Conservation (phyloP, 2,888 invertebrate genomes). For the Noctua janthina region DNA sequence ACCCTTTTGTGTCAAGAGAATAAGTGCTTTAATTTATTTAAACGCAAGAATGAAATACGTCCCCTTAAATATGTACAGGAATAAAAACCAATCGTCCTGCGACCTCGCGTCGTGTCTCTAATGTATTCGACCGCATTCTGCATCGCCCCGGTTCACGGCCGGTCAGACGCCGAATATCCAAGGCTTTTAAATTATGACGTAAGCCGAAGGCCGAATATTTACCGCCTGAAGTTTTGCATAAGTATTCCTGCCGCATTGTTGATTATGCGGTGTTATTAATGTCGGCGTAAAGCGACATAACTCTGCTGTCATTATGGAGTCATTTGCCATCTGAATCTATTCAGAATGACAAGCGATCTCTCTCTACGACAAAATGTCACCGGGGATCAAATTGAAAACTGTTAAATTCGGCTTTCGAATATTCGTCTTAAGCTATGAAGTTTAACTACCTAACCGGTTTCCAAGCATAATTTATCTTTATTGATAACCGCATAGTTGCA, state of each 20-base stretch:
- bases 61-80: conserved; percentile 28
- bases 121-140: conserved; percentile 64
- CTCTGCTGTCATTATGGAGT: conserved; percentile 14
- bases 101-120: conserved; percentile 41
- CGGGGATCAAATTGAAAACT: neutral
- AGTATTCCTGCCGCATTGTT: conserved; percentile 53
- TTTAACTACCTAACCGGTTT: neutral
- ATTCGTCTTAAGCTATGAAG: neutral
- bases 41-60: conserved; percentile 25
- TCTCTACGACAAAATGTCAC: neutral
- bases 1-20: neutral
- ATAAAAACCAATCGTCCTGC: conserved; percentile 50
- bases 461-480: conserved; percentile 30
- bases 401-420: neutral
- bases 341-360: neutral
- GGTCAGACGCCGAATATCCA: conserved; percentile 35
- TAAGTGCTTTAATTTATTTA: conserved; percentile 12
- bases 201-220: conserved; percentile 42
- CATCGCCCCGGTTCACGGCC: conserved; percentile 48
- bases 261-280: conserved; percentile 30
- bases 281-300: neutral
- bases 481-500: conserved; percentile 43
- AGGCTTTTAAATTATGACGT: conserved; percentile 36
- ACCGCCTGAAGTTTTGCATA: conserved; percentile 28
- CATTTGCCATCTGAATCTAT: conserved; percentile 9